Evolutionary conservation across 2,888 invertebrate genomes (phyloP), one percentile per base, ranked within the genome.

Genomic region (Molorchus minor): DNA sequence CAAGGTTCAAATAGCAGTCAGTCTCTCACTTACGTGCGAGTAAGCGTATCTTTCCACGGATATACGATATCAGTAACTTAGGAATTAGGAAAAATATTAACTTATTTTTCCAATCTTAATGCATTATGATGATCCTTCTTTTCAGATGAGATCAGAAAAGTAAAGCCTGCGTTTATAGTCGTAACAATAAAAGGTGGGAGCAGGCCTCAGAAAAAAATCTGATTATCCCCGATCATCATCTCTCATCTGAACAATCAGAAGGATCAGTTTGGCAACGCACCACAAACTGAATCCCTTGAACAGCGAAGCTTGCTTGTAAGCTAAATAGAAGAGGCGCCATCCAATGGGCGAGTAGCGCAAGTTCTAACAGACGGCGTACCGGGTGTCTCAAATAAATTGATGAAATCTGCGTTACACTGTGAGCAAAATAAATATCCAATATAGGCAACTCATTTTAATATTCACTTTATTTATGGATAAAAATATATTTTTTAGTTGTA

Each of bases 201-300:
- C 70, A 74, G 70, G 54, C 73, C 51, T 73, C 73, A 69, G 67
- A 64, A 69, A 72, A 35, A 20, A 33, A 63, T 59, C 67, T 69
- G 66, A 54, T 8, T 35, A 43, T 25, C 62, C 71, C 70, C 71
- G 62, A 62, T 68, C 74, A 73, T 74, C 74, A 72, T 33, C 25
- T 73, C 73, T 64, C 68, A 69, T 73, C 65, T 67, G 69, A 70
- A 68, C 68, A 61, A 64, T 68, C 62, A 72, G 73, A 73, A 73
- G 72, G 74, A 73, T 73, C 73, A 49, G 19, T 33, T 44, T 47
- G 1, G 3, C 20, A 8, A 17, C 2, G 1, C 8, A 10, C 12
- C 20, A 4, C 12, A 20, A 20, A 17, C 7, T 49, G 10, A 10
- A 13, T n/a, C 35, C 35, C 8, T 33, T 8, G 8, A 8, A n/a